Conservation (phyloP, 2,797 vertebrate genomes). For the Mus spretus region DNA sequence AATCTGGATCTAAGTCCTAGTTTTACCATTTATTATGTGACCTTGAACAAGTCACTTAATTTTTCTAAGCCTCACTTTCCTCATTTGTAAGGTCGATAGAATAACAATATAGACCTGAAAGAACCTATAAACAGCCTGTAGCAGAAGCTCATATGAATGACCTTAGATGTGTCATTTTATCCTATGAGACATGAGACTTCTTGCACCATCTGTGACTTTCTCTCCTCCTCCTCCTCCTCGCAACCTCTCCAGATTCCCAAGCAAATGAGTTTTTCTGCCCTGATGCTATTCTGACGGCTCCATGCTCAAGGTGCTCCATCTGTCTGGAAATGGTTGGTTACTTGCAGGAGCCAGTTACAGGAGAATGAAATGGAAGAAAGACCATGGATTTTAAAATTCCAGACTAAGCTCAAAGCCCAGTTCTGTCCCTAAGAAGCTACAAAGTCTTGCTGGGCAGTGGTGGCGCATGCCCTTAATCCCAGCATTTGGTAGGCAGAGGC, state of each 20-base stretch:
- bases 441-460: neutral
- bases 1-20: slow-evolving; percentile 35
- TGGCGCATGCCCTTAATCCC: too few species aligned
- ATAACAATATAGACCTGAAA: slow-evolving; percentile 11
- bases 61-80: slow-evolving; percentile 58
- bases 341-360: slow-evolving; percentile 28
- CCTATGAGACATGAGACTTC: neutral
- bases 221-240: slow-evolving; percentile 65
- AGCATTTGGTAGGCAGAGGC: too few species aligned
- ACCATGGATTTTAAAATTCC: slow-evolving; percentile 2
- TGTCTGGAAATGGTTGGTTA: slow-evolving; percentile 55
- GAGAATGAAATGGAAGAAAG: slow-evolving; percentile 18
- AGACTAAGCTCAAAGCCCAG: slow-evolving; percentile 50
- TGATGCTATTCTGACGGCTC: slow-evolving; percentile 25
- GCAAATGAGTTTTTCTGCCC: slow-evolving; percentile 42
- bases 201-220: slow-evolving; percentile 20
- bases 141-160: neutral
- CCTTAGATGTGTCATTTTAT: neutral
- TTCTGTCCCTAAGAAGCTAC: neutral
- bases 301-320: slow-evolving; percentile 21
- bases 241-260: slow-evolving; percentile 49
- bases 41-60: slow-evolving; percentile 54
- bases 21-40: slow-evolving; percentile 58
- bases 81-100: slow-evolving; percentile 31
- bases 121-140: neutral